A percentile compares a stretch with the other conserved stretches of the same genome.
Conservation (phyloP, 1,140 invertebrate genomes). For the Apis laboriosa region DNA sequence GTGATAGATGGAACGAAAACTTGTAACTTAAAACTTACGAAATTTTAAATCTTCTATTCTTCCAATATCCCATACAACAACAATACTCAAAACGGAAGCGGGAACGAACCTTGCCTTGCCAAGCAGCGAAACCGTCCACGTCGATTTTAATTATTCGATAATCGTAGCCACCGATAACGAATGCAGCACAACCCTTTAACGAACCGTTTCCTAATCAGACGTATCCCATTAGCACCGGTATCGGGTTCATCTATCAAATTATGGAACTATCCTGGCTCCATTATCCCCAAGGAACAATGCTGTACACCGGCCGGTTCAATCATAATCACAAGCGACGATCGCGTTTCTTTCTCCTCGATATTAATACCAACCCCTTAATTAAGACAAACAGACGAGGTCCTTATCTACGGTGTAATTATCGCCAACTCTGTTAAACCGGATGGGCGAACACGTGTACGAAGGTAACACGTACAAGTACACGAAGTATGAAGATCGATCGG, state of each 20-base stretch:
- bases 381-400: not conserved
- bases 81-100: too few relatives aligned
- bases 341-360: not conserved
- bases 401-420: not conserved
- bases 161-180: not conserved
- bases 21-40: too few relatives aligned
- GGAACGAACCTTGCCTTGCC: too few relatives aligned
- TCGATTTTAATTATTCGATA: too few relatives aligned
- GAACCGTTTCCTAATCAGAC: constrained; percentile 2
- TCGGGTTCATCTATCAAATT: not conserved
- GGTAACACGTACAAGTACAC: not conserved
- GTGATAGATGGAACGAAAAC: too few relatives aligned
- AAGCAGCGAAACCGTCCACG: too few relatives aligned
- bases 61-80: too few relatives aligned
- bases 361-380: not conserved
- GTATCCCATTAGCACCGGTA: not conserved
- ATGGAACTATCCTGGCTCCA: not conserved
- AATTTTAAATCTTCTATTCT: too few relatives aligned
- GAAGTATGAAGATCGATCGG: not conserved
- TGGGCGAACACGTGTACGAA: not conserved
- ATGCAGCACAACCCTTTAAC: not conserved
- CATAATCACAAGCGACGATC: not conserved
- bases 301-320: not conserved
- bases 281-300: not conserved
- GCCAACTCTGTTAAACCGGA: not conserved